These are phyloP conservation scores for Callospermophilus lateralis DNA, from an alignment of 2,113 vertebrate species.

Conservation along the genomic window DNA sequence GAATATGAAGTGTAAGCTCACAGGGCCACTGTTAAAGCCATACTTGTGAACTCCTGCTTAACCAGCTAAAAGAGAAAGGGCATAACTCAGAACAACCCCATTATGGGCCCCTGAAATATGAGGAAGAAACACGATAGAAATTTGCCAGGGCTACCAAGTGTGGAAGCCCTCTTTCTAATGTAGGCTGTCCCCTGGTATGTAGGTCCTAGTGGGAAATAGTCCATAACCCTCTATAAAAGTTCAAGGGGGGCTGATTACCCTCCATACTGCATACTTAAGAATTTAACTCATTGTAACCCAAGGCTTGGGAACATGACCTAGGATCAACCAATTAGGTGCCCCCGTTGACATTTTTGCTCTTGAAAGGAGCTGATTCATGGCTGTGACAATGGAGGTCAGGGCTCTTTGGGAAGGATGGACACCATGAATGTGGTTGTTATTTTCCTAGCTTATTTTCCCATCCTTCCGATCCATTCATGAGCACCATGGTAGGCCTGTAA, in stretches of 20 bases:
- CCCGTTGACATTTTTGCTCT: neutral
- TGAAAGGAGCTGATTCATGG: neutral
- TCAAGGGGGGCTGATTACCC: neutral
- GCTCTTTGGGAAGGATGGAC: neutral
- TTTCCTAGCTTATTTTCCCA: neutral
- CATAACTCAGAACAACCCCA: neutral
- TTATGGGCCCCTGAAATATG: neutral
- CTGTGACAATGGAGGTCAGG: neutral
- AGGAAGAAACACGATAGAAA: neutral
- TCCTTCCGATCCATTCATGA: neutral
- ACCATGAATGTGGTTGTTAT: neutral
- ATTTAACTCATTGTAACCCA: neutral
- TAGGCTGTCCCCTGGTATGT: neutral
- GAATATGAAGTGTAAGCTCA: neutral
- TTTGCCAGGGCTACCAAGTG: neutral
- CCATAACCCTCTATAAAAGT: neutral
- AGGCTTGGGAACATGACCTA: neutral
- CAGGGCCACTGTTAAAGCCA: neutral
- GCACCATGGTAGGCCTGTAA: neutral
- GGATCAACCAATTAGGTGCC: neutral
- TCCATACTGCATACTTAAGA: neutral
- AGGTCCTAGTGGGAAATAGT: neutral
- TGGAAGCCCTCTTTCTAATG: neutral
- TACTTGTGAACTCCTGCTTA: neutral
- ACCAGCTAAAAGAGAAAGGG: neutral